Base-by-base conservation (phyloP, 1,140 invertebrate species). In the Brachionus asplanchnoidis region DNA sequence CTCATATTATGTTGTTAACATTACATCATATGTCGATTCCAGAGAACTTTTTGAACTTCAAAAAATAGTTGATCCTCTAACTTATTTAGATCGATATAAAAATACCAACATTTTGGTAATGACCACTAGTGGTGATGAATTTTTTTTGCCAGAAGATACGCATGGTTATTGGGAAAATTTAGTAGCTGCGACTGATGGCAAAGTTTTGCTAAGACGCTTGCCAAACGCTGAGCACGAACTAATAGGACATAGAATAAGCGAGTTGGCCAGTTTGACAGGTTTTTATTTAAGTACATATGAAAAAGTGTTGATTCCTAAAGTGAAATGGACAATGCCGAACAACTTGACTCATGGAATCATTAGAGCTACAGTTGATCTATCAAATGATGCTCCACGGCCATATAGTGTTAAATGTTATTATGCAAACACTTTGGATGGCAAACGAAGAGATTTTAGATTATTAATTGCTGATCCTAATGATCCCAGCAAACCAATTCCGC, bases 91-190 rank as follows among this genome's bases (percentile, higher is more conserved):
- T 14, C 79, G 88, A 36, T 86, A 86, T 32, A 85, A 66, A 32
- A 87, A 65, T 4, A 88, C 88, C 42, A 86, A 87, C 0, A 88
- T 88, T 53, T 53, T 87, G 66, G 86, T 88, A 5, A 86, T 88
- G 36, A 87, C 85, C 23, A 87, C 88, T 0, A 86, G 86, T 9
- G 88, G 88, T 2, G 88, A 89, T 70, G 88, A 89, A 84, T 89
- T 89, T 85, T 89, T 88, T 79, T 82, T 88, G 26, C 86, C 87
- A 12, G 88, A 89, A 40, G 87, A 88, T 85, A 87, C 88, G 0
- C 86, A 88, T 70, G 87, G 86, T 77, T 89, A 86, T 84, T 89
- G 86, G 86, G 80, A 86, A 80, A 56, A 87, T 36, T 85, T 89
- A 8, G 73, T 77, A 12, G 86, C 86, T 56, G 86, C 86, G 0